phyloP scores from a whole-genome alignment of 2,113 vertebrate genomes.

The Manacus vitellinus region DNA sequence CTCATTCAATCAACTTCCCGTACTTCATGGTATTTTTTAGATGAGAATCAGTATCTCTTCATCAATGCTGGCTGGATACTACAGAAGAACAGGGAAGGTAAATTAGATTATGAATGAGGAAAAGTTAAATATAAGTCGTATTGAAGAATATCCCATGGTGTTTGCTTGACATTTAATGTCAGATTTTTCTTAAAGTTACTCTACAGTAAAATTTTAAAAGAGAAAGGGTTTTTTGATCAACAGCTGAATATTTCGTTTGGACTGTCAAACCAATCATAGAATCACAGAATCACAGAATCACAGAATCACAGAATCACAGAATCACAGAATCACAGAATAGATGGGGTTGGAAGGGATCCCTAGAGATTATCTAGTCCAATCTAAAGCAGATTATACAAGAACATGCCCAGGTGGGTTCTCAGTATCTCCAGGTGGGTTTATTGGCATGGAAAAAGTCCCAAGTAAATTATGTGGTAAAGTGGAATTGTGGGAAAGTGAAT shows the following conservation, averaged over 20 bases:
- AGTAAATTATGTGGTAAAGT: not conserved
- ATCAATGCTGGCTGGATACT: not conserved
- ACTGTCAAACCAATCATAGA: not conserved
- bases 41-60: not conserved
- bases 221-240: not conserved
- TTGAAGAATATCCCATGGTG: not conserved
- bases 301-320: not conserved
- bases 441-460: not conserved
- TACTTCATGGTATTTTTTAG: not conserved
- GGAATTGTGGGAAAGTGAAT: not conserved
- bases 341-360: not conserved
- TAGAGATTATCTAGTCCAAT: not conserved
- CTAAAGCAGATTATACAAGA: not conserved
- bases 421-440: not conserved
- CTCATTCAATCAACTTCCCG: not conserved
- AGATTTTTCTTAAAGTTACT: not conserved
- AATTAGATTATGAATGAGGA: not conserved
- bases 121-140: not conserved
- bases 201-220: not conserved
- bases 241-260: not conserved
- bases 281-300: not conserved
- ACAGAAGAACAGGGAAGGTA: not conserved
- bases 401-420: not conserved
- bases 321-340: not conserved
- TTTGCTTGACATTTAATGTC: not conserved